Evolutionary conservation across 2,888 invertebrate genomes (phyloP).

Genomic region (Eristalinus aeneus): DNA sequence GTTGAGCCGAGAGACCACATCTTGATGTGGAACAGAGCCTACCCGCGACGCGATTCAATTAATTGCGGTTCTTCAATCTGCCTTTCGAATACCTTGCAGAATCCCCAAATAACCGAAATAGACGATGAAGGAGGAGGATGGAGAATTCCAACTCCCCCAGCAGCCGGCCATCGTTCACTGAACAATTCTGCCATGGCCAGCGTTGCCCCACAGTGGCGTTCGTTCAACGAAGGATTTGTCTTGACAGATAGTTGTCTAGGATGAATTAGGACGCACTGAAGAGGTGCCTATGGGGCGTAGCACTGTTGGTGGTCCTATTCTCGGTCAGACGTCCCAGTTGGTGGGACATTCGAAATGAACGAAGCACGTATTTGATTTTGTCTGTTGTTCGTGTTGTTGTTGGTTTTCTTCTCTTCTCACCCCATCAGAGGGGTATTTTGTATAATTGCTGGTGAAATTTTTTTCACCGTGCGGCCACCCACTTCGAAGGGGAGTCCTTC

Average conservation of each 20-base stretch:
- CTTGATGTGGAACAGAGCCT: constrained; percentile 3
- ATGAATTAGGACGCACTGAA: constrained; percentile 30
- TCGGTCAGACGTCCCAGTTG: neutral
- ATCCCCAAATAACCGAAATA: neutral
- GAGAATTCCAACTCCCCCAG: constrained; percentile 27
- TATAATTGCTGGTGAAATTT: constrained; percentile 42
- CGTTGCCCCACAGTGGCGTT: neutral
- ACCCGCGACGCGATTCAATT: constrained; percentile 50
- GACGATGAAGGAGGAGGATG: neutral
- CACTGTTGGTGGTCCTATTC: constrained; percentile 10
- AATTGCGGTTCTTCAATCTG: constrained; percentile 53
- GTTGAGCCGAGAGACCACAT: constrained; percentile 18
- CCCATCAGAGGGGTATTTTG: constrained; percentile 19
- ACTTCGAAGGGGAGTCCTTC: neutral
- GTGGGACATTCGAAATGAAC: neutral
- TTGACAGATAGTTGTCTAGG: constrained; percentile 47
- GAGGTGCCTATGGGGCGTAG: neutral
- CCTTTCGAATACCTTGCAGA: constrained; percentile 31
- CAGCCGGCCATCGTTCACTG: neutral
- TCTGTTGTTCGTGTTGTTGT: too few species aligned
- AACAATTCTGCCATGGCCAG: neutral
- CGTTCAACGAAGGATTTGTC: constrained; percentile 19
- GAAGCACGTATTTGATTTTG: neutral
- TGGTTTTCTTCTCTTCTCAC: neutral
- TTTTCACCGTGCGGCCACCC: neutral